Evolutionary conservation across 2,113 vertebrate species (phyloP).

Genomic region (Oceanodroma tethys): DNA sequence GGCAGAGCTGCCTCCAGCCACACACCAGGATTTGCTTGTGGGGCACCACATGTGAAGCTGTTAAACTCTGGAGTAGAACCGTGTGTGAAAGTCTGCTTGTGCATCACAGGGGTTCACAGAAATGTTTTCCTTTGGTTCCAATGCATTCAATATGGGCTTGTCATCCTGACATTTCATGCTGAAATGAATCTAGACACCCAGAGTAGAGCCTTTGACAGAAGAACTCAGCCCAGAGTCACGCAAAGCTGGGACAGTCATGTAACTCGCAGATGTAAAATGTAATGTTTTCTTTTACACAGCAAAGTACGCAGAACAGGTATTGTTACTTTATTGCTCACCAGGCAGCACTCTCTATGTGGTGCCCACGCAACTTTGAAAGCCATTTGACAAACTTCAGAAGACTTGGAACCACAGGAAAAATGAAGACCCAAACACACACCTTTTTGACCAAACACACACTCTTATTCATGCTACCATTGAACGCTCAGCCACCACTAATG

Average conservation of each 20-base stretch:
- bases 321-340: background rate
- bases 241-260: background rate
- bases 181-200: background rate
- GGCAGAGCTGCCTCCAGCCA: background rate
- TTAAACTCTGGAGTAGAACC: background rate
- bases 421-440: background rate
- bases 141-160: background rate
- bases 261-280: background rate
- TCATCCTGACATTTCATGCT: background rate
- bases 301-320: background rate
- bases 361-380: background rate
- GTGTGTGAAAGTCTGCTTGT: background rate
- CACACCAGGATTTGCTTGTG: background rate
- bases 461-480: background rate
- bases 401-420: background rate
- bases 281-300: background rate
- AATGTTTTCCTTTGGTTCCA: background rate
- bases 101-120: background rate
- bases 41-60: background rate
- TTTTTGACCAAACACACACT: background rate
- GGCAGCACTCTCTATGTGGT: rapidly evolving
- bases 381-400: background rate
- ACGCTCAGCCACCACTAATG: background rate
- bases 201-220: background rate
- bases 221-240: background rate